Percentiles rank a stretch among this genome's conserved stretches.
Conservation (phyloP, 2,888 invertebrate species). For the Drosophila pseudotalamancana region DNA sequence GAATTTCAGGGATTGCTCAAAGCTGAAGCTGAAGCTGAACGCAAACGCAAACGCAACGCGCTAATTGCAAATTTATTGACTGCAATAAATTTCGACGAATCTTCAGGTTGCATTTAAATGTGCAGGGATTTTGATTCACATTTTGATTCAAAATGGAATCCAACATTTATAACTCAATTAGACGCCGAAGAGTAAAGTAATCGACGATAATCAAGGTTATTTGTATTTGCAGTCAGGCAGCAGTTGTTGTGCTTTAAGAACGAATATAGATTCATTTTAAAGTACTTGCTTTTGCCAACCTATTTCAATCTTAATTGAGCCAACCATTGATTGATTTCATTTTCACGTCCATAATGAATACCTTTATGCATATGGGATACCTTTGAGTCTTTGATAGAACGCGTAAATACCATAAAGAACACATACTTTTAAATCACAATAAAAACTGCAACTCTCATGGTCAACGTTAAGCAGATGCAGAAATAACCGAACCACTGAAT, state of each 20-base stretch:
- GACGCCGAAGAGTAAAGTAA: neutral
- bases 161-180: neutral
- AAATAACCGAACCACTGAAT: conserved; percentile 15
- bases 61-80: conserved; percentile 72
- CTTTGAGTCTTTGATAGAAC: neutral
- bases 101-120: conserved; percentile 49
- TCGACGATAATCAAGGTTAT: too few species aligned
- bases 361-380: too few species aligned
- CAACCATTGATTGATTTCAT: neutral
- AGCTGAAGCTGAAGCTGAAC: too few species aligned
- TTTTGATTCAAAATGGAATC: neutral
- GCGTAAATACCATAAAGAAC: neutral
- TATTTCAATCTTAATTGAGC: neutral
- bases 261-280: neutral
- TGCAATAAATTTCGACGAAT: conserved; percentile 69
- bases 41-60: conserved; percentile 17
- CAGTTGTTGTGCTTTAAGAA: neutral
- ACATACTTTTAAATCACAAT: neutral
- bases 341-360: neutral
- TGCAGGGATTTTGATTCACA: conserved; percentile 1
- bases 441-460: neutral
- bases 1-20: neutral
- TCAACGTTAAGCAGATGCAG: conserved; percentile 1
- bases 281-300: neutral
- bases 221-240: neutral